Base-by-base conservation (phyloP, 2,888 invertebrate species). In the Dicranocentrus wangi region DNA sequence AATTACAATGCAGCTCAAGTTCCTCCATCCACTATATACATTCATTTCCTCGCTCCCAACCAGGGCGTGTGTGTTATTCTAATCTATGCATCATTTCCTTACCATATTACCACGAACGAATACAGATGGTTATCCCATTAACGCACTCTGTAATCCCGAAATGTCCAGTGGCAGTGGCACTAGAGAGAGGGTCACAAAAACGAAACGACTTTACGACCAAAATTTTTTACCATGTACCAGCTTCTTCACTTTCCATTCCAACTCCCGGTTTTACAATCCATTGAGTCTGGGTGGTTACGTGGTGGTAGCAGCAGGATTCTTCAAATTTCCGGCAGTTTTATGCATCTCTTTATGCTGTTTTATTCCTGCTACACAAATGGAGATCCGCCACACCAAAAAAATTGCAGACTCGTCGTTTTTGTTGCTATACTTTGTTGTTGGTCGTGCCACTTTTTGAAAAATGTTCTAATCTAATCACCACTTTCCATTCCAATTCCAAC, bases 141-240 rank as follows among this genome's bases (percentile, higher is more conserved):
- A 51, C 51, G 51, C 51, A 51, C n/a, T 51, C 17, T 8, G 43
- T 43, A 43, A 43, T 43, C n/a, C 19, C 8, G 8, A 51, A 51
- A 51, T 51, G 51, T 51, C 51, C 51, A 51, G 17, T 19, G 19
- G 51, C 51, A 17, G 1, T 19, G 1, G n/a, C 19, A 17, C 27
- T 10, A 32, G 32, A 10, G 32, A n/a, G n/a, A n/a, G n/a, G n/a
- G n/a, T n/a, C n/a, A n/a, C n/a, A n/a, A n/a, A n/a, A n/a, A n/a
- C n/a, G n/a, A n/a, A n/a, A n/a, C n/a, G n/a, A n/a, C n/a, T 47
- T 66, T 43, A 66, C 66, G 66, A 42, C 43, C 66, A 63, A 63
- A 60, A 51, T 51, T 32, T 32, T n/a, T n/a, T n/a, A n/a, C n/a
- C 32, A 10, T 32, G 32, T 10, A 7, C 10, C 32, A 51, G 51